phyloP scores from a whole-genome alignment of 2,888 invertebrate genomes.

The Dorcus hopei region DNA sequence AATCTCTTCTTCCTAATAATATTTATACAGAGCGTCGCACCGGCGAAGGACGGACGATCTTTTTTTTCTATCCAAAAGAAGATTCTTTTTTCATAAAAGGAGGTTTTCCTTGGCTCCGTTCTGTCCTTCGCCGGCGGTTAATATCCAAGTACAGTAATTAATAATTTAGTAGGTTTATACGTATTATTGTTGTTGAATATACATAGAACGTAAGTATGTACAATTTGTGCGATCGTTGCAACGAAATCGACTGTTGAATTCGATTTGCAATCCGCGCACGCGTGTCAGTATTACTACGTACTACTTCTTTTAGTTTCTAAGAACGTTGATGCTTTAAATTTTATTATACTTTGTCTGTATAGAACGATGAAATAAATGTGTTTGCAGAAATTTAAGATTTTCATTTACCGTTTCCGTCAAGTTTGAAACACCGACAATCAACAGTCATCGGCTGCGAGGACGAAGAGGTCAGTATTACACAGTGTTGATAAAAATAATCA shows the following conservation, averaged over 20 bases:
- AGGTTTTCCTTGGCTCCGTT: background rate
- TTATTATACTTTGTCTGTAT: conserved; percentile 8
- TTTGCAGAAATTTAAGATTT: background rate
- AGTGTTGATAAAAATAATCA: too few relatives aligned
- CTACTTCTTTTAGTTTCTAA: background rate
- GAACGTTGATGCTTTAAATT: conserved; percentile 3
- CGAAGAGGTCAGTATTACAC: too few relatives aligned
- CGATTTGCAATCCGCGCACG: too few relatives aligned
- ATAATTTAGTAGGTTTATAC: too few relatives aligned
- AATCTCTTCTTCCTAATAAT: background rate
- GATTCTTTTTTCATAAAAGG: background rate
- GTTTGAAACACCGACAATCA: too few relatives aligned
- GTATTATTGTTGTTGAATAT: too few relatives aligned
- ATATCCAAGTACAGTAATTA: too few relatives aligned
- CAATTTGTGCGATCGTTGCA: too few relatives aligned
- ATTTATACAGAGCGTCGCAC: background rate
- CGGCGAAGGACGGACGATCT: background rate
- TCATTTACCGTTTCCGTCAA: background rate
- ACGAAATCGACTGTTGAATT: too few relatives aligned
- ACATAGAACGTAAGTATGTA: too few relatives aligned
- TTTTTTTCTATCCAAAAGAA: background rate
- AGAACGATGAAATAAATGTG: conserved; percentile 7
- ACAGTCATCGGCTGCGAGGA: too few relatives aligned
- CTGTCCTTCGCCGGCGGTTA: too few relatives aligned
- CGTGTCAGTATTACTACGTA: background rate